These are phyloP conservation scores for Poecile montanus DNA, from an alignment of 2,797 vertebrate species.

Conservation along the genomic window DNA sequence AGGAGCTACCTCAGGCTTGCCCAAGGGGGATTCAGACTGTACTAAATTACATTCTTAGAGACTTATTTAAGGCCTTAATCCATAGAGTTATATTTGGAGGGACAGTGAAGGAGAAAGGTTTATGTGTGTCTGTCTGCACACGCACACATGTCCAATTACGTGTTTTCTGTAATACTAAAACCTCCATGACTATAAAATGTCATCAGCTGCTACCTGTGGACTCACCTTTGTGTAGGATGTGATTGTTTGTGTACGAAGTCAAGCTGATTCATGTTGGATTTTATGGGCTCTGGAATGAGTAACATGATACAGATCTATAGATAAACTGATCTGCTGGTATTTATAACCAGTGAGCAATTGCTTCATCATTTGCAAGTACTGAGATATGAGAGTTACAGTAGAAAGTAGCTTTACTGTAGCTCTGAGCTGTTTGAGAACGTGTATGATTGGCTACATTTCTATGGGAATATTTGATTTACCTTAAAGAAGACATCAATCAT, in stretches of 20 bases:
- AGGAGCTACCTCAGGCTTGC: slow-evolving; percentile 46
- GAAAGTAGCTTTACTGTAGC: slow-evolving; percentile 1
- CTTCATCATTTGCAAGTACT: slow-evolving; percentile 34
- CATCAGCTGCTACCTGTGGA: neutral
- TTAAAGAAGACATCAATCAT: neutral
- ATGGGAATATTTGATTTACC: neutral
- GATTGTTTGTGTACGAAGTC: slow-evolving; percentile 18
- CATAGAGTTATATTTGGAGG: slow-evolving; percentile 47
- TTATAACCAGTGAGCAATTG: slow-evolving; percentile 65
- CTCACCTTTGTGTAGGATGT: slow-evolving; percentile 29
- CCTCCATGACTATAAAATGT: neutral
- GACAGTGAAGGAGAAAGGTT: slow-evolving; percentile 3
- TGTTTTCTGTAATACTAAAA: neutral
- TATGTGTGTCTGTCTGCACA: neutral
- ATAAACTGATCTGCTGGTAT: slow-evolving; percentile 70
- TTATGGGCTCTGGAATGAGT: slow-evolving; percentile 65
- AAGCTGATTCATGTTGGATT: slow-evolving; percentile 63
- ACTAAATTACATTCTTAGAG: slow-evolving; percentile 40
- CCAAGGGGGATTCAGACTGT: slow-evolving; percentile 18
- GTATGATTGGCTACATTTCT: neutral
- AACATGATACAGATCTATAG: slow-evolving; percentile 74
- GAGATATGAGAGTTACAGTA: slow-evolving; percentile 17
- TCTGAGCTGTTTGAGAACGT: neutral
- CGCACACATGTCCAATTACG: neutral
- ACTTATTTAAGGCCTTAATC: slow-evolving; percentile 49